Percentiles rank a stretch among this genome's conserved stretches.
These are phyloP conservation scores for Tanytarsus gracilentus DNA, from an alignment of 2,888 invertebrate genomes.

Conservation along the genomic window DNA sequence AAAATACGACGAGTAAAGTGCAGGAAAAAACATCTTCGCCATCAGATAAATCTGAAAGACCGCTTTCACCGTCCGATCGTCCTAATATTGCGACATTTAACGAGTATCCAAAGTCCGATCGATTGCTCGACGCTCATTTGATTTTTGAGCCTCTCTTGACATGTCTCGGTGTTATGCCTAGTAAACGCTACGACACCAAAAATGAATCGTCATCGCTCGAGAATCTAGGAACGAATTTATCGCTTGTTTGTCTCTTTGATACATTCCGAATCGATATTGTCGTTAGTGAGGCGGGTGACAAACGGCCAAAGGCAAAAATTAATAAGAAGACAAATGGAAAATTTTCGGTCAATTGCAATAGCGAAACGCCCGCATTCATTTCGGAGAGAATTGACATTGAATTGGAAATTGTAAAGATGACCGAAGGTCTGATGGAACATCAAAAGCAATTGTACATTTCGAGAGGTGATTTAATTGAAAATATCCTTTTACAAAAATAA, in stretches of 20 bases:
- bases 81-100: constrained; percentile 41
- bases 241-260: constrained; percentile 75
- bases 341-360: constrained; percentile 43
- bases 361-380: constrained; percentile 78
- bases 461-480: too few species aligned
- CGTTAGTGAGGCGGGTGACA: constrained; percentile 71
- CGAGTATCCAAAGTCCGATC: constrained; percentile 65
- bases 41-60: constrained; percentile 48
- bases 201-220: constrained; percentile 63
- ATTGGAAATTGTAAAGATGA: constrained; percentile 79
- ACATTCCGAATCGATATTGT: constrained; percentile 88
- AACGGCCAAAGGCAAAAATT: constrained; percentile 44
- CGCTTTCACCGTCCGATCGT: constrained; percentile 45
- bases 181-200: constrained; percentile 48
- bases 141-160: constrained; percentile 87
- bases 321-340: constrained; percentile 37
- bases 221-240: constrained; percentile 79
- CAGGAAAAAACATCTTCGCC: constrained; percentile 33
- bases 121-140: constrained; percentile 83
- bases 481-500: too few species aligned
- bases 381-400: constrained; percentile 87
- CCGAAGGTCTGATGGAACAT: constrained; percentile 81
- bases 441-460: constrained; percentile 78
- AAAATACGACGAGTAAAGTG: constrained; percentile 40
- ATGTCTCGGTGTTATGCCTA: constrained; percentile 83